Percentiles rank a stretch among this genome's conserved stretches.
Evolutionary conservation across 2,113 vertebrate species (phyloP).

Genomic region (Nesogale talazaci): DNA sequence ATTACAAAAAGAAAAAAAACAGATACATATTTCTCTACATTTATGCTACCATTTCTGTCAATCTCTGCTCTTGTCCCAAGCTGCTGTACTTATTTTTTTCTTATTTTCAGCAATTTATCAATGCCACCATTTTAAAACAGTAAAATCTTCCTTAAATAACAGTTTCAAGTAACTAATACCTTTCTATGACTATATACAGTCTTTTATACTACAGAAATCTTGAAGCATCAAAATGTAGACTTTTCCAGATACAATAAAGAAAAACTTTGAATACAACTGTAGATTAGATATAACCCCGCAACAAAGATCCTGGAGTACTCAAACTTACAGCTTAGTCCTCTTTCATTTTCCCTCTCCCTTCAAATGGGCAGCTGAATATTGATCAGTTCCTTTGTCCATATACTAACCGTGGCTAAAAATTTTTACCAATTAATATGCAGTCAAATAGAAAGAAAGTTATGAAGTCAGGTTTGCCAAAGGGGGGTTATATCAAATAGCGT

Average conservation of each 20-base stretch:
- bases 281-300: background rate
- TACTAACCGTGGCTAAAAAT: background rate
- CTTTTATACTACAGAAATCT: background rate
- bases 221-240: background rate
- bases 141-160: constrained; percentile 22
- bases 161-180: background rate
- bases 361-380: background rate
- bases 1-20: background rate
- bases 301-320: too few species aligned
- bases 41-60: background rate
- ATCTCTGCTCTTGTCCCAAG: background rate
- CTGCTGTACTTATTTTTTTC: background rate
- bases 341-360: background rate
- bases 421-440: background rate
- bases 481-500: background rate
- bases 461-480: background rate
- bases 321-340: too few species aligned
- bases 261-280: background rate
- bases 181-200: background rate
- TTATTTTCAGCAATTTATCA: background rate
- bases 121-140: background rate
- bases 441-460: background rate
- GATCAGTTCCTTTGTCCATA: background rate
- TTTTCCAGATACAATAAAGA: background rate
- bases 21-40: background rate